Percentiles rank a stretch among this genome's conserved stretches.
Evolutionary conservation across 1,140 invertebrate genomes (phyloP).

Genomic region (Aphelenchoides besseyi): DNA sequence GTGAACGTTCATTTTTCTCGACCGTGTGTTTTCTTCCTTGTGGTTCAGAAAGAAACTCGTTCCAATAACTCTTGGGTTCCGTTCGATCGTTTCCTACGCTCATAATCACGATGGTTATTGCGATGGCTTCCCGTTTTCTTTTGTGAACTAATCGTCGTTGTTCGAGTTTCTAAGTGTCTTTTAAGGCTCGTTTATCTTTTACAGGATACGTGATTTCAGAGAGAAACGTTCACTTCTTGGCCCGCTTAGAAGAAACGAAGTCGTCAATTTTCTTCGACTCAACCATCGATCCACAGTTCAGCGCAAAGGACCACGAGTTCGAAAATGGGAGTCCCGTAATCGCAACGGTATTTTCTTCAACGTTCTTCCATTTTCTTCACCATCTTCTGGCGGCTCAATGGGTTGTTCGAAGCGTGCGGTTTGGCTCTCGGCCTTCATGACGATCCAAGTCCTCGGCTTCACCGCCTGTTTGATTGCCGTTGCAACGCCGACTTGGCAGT

Average conservation of each 20-base stretch:
- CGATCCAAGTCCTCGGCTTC: conserved; percentile 53
- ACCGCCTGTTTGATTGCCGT: conserved; percentile 45
- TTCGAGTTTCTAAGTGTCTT: not conserved
- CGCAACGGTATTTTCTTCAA: not conserved
- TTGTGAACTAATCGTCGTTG: not conserved
- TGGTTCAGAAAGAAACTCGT: no score
- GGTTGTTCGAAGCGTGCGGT: conserved; percentile 19
- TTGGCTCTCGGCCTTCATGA: conserved; percentile 50
- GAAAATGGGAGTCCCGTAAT: not conserved
- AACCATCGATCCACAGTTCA: no score
- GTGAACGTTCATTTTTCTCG: no score
- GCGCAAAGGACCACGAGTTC: no score
- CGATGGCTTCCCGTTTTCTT: no score
- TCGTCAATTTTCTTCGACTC: no score
- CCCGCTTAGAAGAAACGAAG: no score
- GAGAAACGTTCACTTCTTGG: no score
- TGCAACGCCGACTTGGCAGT: conserved; percentile 58
- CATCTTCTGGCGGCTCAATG: not conserved
- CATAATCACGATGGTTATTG: no score
- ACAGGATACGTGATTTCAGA: no score
- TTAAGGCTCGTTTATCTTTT: no score
- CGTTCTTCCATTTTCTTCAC: not conserved
- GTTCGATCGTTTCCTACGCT: not conserved
- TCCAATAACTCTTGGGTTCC: not conserved
- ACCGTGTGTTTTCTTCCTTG: no score